Evolutionary conservation across 2,888 invertebrate species (phyloP).

Genomic region (Diaphora mendica): DNA sequence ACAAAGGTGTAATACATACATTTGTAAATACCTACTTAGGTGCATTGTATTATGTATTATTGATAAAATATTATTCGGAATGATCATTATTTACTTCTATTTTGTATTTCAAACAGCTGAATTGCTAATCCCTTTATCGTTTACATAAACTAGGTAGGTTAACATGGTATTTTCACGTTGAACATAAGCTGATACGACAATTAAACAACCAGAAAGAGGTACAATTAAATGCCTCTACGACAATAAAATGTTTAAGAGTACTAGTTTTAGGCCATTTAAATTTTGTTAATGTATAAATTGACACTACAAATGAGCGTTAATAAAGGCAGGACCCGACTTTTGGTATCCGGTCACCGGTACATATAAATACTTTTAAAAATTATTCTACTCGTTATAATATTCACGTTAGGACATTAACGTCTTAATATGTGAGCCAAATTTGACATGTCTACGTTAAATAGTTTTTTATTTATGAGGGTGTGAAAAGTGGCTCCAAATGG

Average conservation of each 20-base stretch:
- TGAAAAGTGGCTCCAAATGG: no score
- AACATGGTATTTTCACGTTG: not conserved
- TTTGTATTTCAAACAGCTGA: not conserved
- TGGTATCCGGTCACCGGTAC: not conserved
- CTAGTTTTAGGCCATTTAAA: no score
- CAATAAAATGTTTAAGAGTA: no score
- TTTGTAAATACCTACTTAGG: not conserved
- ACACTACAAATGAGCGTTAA: not conserved
- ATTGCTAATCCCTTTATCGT: not conserved
- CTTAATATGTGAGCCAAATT: no score
- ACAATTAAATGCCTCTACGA: not conserved
- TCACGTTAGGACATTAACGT: no score
- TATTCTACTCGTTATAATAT: no score
- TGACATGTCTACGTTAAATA: no score
- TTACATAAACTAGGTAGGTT: not conserved
- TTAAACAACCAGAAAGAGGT: not conserved
- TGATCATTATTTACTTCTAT: not conserved
- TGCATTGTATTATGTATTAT: no score
- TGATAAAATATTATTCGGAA: not conserved
- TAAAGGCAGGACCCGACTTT: not conserved
- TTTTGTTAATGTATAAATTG: not conserved
- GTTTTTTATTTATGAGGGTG: no score
- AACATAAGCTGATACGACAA: not conserved
- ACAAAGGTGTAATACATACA: not conserved
- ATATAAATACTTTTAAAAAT: no score